Base-by-base conservation (phyloP, 2,113 vertebrate genomes). In the Phalacrocorax carbo region DNA sequence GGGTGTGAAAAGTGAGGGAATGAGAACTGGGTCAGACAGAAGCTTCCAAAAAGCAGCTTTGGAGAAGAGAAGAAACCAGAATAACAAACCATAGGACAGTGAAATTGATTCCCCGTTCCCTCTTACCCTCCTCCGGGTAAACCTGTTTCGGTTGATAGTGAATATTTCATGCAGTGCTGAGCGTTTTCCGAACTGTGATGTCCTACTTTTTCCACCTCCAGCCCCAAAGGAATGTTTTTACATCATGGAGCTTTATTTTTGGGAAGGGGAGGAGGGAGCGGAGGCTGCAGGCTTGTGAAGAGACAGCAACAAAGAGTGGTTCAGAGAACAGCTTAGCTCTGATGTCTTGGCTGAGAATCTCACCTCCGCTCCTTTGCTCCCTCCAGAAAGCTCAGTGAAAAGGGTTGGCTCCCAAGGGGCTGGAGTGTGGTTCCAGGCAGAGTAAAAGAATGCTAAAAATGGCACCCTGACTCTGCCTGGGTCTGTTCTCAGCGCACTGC, bases 221-320 rank as follows among this genome's bases (percentile, higher is more conserved):
- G 96, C 97, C 97, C 96, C 97, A 96, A 93, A 97, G 96, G 96
- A 97, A 91, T 96, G 93, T 97, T 97, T 97, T 97, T 97, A 97
- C 94, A 97, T 97, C 91, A 96, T 62, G 91, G 90, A 96, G 86
- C 93, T 96, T 97, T 97, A 94, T 96, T 94, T 96, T 97, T 93
- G 92, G 91, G 91, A 79, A 94, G 72, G 92, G 92, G 95, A 93
- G 94, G 96, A 96, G 95, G 86, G 83, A 94, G 90, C 4, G 82
- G 93, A 94, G 96, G 96, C 93, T 95, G 93, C 88, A 92, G 88
- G 86, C 90, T 96, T 81, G 75, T 3, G 0, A 78, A 93, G 86
- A 92, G 70, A 93, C 1, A 0, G 81, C 90, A 96, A 57, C 84
- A 87, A 96, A 96, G 86, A 88, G 68, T 62, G 77, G 54, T 84